Conservation (phyloP, 2,797 vertebrate species). For the Salmo trutta region DNA sequence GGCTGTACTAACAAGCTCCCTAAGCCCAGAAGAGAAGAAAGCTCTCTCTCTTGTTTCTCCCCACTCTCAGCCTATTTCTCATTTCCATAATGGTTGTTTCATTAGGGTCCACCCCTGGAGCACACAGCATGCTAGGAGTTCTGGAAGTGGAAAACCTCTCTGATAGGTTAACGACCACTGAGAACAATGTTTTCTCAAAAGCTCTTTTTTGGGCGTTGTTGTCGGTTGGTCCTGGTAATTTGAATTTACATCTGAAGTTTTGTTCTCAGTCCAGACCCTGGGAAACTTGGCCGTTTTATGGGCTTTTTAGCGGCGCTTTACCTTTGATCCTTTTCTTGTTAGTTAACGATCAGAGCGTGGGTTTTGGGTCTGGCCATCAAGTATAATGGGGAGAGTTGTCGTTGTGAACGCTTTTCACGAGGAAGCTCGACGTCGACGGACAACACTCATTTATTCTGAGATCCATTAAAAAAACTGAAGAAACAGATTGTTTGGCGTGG, state of each 20-base stretch:
- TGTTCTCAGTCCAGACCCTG: slow-evolving; percentile 31
- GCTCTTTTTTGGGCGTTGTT: slow-evolving; percentile 35
- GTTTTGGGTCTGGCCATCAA: slow-evolving; percentile 27
- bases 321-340: slow-evolving; percentile 21
- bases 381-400: slow-evolving; percentile 22
- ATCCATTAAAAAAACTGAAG: slow-evolving; percentile 38
- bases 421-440: slow-evolving; percentile 7
- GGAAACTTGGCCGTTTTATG: slow-evolving; percentile 37
- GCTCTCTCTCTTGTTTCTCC: slow-evolving; percentile 34
- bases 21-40: slow-evolving; percentile 59
- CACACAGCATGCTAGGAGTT: slow-evolving; percentile 46
- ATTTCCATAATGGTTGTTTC: slow-evolving; percentile 75
- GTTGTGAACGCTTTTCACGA: slow-evolving; percentile 14
- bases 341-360: slow-evolving; percentile 9
- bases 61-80: slow-evolving; percentile 53
- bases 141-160: slow-evolving; percentile 34
- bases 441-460: slow-evolving; percentile 25
- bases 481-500: slow-evolving; percentile 17
- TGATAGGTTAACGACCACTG: slow-evolving; percentile 49
- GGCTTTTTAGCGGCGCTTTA: neutral
- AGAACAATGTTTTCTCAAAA: slow-evolving; percentile 47
- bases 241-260: slow-evolving; percentile 25
- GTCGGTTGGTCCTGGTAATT: slow-evolving; percentile 31
- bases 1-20: slow-evolving; percentile 73
- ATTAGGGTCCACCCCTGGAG: slow-evolving; percentile 61